Percentiles rank a stretch among this genome's conserved stretches.
These are phyloP conservation scores for Heliconius nattereri DNA, from an alignment of 1,140 invertebrate genomes.

Conservation along the genomic window DNA sequence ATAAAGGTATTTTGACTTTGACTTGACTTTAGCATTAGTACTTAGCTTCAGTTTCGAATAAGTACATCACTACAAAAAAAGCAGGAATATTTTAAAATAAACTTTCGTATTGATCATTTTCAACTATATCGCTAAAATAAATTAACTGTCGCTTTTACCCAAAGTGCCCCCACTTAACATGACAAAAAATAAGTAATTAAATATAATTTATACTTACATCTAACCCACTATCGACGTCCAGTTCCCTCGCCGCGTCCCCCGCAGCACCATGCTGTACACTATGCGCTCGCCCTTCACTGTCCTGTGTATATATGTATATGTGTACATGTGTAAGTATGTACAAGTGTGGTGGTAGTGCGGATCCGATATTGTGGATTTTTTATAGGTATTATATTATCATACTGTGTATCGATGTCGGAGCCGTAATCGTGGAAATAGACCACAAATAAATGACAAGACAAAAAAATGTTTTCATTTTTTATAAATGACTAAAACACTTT, in stretches of 20 bases:
- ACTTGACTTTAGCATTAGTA: no score
- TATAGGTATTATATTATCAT: background rate
- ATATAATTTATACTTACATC: conserved; percentile 50
- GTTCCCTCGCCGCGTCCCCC: conserved; percentile 64
- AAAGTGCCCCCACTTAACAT: no score
- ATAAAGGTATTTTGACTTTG: no score
- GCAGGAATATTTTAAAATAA: no score
- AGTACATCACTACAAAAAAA: no score
- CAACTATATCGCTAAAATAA: no score
- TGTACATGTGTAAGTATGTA: background rate
- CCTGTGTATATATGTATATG: conserved; percentile 46
- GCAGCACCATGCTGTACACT: conserved; percentile 68
- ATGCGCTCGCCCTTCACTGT: conserved; percentile 68
- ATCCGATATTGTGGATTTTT: background rate
- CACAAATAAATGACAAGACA: background rate
- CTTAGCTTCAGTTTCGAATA: no score
- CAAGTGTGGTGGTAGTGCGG: background rate
- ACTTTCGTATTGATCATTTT: no score
- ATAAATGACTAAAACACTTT: no score
- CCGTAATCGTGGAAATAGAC: background rate
- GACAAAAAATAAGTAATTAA: background rate
- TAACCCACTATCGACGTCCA: conserved; percentile 64
- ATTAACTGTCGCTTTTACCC: no score
- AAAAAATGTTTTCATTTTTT: background rate
- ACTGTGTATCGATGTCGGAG: background rate